Conservation (phyloP, 2,888 invertebrate species). For the Ectropis crepuscularia region DNA sequence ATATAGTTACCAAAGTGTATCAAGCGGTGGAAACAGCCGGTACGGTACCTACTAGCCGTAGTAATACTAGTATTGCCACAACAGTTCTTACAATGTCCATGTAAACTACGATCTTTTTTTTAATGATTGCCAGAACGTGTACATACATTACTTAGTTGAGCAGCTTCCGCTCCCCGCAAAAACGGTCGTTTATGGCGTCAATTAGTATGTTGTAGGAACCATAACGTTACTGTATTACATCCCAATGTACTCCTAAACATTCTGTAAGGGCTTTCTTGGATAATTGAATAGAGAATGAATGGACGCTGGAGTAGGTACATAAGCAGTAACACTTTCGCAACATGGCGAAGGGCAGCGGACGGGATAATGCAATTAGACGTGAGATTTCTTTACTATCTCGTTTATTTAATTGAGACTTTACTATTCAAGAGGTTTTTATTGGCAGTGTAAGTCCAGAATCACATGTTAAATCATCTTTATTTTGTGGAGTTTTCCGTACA, state of each 20-base stretch:
- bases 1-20: too few species aligned
- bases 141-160: conserved; percentile 59
- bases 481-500: too few species aligned
- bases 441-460: too few species aligned
- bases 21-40: too few species aligned
- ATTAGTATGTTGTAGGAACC: conserved; percentile 69
- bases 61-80: too few species aligned
- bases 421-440: background rate
- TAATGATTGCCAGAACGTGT: conserved; percentile 18
- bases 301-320: conserved; percentile 16
- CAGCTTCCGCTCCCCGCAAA: conserved; percentile 57
- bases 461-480: too few species aligned
- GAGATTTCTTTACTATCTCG: conserved; percentile 22
- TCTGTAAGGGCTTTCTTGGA: conserved; percentile 50
- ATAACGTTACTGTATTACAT: conserved; percentile 65
- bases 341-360: conserved; percentile 16
- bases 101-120: too few species aligned
- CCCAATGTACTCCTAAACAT: conserved; percentile 52
- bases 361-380: conserved; percentile 22
- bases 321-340: conserved; percentile 29
- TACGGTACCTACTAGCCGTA: too few species aligned
- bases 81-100: too few species aligned
- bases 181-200: conserved; percentile 68
- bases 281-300: conserved; percentile 51
- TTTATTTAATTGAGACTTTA: conserved; percentile 7